A percentile compares a stretch with the other conserved stretches of the same genome.
These are phyloP conservation scores for Strix uralensis DNA, from an alignment of 2,113 vertebrate genomes.

Conservation along the genomic window DNA sequence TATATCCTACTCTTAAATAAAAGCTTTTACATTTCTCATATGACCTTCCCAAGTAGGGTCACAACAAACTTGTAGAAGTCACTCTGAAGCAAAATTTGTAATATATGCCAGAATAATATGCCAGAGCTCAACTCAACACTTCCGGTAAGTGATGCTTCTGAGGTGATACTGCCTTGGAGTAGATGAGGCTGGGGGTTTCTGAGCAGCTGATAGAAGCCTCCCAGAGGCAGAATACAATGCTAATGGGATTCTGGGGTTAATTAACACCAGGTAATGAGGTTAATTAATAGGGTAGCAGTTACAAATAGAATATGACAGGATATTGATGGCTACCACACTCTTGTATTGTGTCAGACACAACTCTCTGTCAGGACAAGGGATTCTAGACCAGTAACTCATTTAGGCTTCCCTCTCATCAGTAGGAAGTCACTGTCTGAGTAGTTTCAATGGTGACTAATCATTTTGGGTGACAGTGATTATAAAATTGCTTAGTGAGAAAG, in stretches of 20 bases:
- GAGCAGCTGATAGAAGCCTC: neutral
- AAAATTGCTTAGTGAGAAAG: neutral
- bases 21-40: neutral
- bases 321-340: neutral
- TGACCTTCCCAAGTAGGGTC: neutral
- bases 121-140: neutral
- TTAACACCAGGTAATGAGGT: slow-evolving; percentile 1
- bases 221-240: neutral
- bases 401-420: neutral
- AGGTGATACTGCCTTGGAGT: neutral
- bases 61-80: neutral
- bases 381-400: neutral
- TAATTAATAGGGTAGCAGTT: neutral
- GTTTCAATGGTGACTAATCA: neutral
- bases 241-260: neutral
- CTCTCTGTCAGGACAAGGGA: neutral
- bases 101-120: rapidly evolving
- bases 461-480: neutral
- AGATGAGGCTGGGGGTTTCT: neutral
- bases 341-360: neutral
- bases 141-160: neutral
- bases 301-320: neutral
- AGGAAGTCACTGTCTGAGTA: neutral
- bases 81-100: neutral
- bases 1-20: neutral